Evolutionary conservation across 2,113 vertebrate genomes (phyloP).

Genomic region (Chloropsis cyanopogon): DNA sequence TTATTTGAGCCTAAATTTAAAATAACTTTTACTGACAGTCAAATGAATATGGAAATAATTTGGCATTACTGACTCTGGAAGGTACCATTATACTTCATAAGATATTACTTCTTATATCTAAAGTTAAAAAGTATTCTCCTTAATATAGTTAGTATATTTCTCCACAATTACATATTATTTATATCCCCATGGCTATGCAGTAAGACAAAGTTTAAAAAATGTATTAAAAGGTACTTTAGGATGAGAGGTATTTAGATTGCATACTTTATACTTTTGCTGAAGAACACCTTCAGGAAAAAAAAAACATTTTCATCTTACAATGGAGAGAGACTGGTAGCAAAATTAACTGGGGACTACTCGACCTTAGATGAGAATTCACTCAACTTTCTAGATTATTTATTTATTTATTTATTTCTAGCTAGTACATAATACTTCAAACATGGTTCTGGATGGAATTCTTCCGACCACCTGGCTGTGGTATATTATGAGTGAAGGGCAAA

Average conservation of each 20-base stretch:
- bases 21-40: neutral
- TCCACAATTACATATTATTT: neutral
- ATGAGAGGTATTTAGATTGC: neutral
- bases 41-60: neutral
- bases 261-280: neutral
- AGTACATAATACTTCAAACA: neutral
- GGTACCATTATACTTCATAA: neutral
- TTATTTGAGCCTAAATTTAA: neutral
- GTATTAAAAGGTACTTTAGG: neutral
- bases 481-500: constrained; percentile 29
- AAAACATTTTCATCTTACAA: neutral
- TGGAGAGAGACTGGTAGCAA: neutral
- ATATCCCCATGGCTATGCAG: neutral
- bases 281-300: neutral
- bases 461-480: neutral
- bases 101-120: neutral
- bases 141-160: neutral
- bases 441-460: neutral
- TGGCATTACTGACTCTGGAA: neutral
- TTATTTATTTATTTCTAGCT: neutral
- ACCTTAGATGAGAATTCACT: neutral
- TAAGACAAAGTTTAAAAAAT: neutral
- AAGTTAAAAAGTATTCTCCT: neutral
- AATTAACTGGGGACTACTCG: neutral
- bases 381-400: neutral